Conservation (phyloP, 2,113 vertebrate genomes). For the Chaetura pelagica region DNA sequence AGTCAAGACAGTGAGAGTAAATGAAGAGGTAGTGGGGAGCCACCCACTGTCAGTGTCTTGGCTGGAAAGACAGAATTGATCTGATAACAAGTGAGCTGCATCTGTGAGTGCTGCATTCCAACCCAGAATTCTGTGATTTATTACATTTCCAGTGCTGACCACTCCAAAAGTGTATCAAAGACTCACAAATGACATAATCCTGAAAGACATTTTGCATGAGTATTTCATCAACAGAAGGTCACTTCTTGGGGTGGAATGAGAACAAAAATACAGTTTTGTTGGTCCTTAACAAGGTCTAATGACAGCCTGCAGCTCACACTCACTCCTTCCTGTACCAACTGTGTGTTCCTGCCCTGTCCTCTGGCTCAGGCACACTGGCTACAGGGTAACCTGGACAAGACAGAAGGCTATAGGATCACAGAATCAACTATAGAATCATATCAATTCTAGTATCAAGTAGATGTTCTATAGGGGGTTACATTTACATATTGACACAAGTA, state of each 20-base stretch:
- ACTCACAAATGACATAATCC: background rate
- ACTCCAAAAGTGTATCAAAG: background rate
- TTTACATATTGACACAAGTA: background rate
- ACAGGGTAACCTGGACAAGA: background rate
- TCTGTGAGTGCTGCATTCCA: background rate
- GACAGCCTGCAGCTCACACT: background rate
- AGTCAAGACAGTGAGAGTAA: background rate
- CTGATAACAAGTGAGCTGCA: background rate
- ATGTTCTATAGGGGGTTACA: background rate
- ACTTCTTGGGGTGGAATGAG: background rate
- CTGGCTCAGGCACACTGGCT: background rate
- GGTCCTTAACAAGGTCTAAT: background rate
- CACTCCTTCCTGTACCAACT: background rate
- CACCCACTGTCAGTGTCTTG: background rate
- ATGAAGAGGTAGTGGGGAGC: background rate
- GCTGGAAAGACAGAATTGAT: background rate
- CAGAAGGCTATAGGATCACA: background rate
- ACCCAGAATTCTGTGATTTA: background rate
- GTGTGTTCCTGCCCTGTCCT: background rate
- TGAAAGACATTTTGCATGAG: background rate
- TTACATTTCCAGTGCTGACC: background rate
- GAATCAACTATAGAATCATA: no score
- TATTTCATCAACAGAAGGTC: background rate
- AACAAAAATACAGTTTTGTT: background rate
- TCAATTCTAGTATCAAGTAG: background rate